Evolutionary conservation across 2,888 invertebrate species (phyloP).

Genomic region (Cryptus viduatorius): DNA sequence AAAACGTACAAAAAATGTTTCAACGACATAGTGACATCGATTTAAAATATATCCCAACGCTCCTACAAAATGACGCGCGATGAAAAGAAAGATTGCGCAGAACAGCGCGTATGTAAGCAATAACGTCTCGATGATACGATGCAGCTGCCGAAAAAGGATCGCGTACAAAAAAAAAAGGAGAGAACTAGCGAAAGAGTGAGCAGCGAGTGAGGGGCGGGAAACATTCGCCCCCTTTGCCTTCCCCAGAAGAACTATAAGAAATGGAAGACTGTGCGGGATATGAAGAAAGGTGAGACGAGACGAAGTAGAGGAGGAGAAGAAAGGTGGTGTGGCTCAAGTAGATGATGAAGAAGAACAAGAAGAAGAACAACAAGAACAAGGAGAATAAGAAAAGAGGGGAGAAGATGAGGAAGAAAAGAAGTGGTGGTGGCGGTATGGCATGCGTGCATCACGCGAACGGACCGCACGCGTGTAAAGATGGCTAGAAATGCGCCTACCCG

Average conservation of each 20-base stretch:
- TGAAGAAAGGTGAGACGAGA: constrained; percentile 35
- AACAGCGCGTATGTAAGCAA: background rate
- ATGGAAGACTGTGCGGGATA: constrained; percentile 48
- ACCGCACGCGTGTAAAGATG: constrained; percentile 82
- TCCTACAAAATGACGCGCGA: background rate
- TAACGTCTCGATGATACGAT: constrained; percentile 33
- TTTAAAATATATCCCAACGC: background rate
- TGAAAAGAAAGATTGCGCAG: background rate
- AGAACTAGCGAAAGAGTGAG: constrained; percentile 36
- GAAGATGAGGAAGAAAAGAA: constrained; percentile 61
- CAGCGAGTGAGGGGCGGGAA: constrained; percentile 55
- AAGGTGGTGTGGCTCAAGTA: constrained; percentile 57
- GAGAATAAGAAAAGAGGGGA: constrained; percentile 57
- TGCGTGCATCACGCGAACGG: constrained; percentile 82
- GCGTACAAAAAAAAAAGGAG: constrained; percentile 11
- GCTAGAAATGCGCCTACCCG: constrained; percentile 66
- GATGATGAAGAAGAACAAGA: constrained; percentile 48
- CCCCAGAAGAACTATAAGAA: constrained; percentile 39
- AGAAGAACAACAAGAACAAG: constrained; percentile 51
- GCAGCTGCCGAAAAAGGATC: constrained; percentile 59
- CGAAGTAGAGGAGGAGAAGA: constrained; percentile 26
- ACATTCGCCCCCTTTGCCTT: constrained; percentile 32
- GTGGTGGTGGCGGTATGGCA: constrained; percentile 66
- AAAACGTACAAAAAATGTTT: background rate
- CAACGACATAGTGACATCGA: background rate